Base-by-base conservation (phyloP, 2,888 invertebrate genomes). In the Plebejus argus region DNA sequence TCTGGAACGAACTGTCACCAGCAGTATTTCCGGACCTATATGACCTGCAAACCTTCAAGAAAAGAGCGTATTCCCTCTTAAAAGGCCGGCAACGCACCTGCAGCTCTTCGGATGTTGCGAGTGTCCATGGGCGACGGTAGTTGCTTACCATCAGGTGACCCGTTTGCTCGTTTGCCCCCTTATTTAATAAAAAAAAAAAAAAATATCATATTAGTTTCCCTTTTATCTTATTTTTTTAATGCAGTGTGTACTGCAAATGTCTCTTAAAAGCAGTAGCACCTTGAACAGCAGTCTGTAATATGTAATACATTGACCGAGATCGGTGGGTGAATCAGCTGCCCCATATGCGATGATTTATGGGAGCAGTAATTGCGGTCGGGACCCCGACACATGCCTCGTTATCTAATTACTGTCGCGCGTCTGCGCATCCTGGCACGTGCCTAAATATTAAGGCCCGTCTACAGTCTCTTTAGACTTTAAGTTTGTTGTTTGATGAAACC, bases 291-390 rank as follows among this genome's bases (percentile, higher is more conserved):
- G 35, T 33, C 23, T 58, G 35, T 76, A 39, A 76, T 45, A 39
- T 12, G 71, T 78, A 76, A 61, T 78, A 74, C 77, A 78, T 82
- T 86, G 86, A 85, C 84, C 85, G 86, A 86, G 83, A 85, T 86
- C 80, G 33, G 45, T 74, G 83, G 7, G 84, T 90, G 91, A 91
- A 87, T 91, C 89, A 91, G 85, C 88, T 87, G 91, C 87, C 89
- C 91, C 88, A 91, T 90, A 92, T 91, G 87, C 88, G 88, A 91
- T 92, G 91, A 91, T 91, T 92, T 92, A 92, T 90, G 89, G 89
- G 87, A 86, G 84, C 84, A 84, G 89, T 92, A 93, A 93, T 93
- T 93, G 93, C 91, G 92, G 93, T 92, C 92, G 87, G 88, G 93
- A 93, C 93, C 93, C 90, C 88, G 88, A 88, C 90, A 90, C 88